Conservation (phyloP, 2,113 vertebrate genomes). For the Toxotes jaculatrix region DNA sequence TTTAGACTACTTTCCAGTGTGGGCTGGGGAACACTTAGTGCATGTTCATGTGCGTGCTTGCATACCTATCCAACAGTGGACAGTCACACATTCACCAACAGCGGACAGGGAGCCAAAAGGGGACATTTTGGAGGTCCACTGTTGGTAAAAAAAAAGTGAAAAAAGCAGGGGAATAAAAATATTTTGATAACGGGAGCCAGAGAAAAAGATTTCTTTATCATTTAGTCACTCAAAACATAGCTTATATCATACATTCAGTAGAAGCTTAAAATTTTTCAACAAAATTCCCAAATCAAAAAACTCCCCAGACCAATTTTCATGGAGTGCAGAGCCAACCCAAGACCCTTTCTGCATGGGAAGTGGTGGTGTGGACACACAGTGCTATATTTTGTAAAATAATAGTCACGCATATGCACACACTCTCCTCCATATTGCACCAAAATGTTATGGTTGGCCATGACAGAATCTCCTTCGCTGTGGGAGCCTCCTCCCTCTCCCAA, state of each 20-base stretch:
- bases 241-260: not conserved
- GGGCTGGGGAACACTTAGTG: not conserved
- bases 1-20: slow-evolving; percentile 35
- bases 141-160: not conserved
- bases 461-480: not conserved
- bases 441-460: too few relatives aligned
- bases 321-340: not conserved
- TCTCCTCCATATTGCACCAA: too few relatives aligned
- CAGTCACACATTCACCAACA: too few relatives aligned
- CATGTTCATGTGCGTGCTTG: slow-evolving; percentile 1
- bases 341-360: not conserved
- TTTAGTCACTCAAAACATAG: not conserved
- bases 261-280: not conserved
- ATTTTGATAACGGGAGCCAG: not conserved
- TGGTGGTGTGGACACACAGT: not conserved
- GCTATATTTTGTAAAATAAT: too few relatives aligned
- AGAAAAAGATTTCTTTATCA: not conserved
- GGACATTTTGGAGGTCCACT: not conserved
- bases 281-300: too few relatives aligned
- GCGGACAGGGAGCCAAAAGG: not conserved
- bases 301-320: too few relatives aligned
- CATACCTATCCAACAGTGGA: not conserved
- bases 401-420: too few relatives aligned
- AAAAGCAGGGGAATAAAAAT: not conserved
- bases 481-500: too few relatives aligned